These are phyloP conservation scores for Microplitis mediator DNA, from an alignment of 1,140 invertebrate genomes.

Conservation along the genomic window DNA sequence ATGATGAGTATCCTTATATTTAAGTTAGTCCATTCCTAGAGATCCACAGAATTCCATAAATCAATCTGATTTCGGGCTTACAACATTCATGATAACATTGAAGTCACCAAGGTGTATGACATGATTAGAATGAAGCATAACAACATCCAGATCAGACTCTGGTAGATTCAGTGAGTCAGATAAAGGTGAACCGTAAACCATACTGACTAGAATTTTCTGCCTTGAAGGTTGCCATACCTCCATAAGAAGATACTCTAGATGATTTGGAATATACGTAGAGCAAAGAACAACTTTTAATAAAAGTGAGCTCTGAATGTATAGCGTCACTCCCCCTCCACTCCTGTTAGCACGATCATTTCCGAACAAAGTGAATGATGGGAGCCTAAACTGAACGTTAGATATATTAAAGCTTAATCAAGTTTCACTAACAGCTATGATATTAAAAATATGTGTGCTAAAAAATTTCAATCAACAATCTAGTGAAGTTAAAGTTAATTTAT, in stretches of 20 bases:
- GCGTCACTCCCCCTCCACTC: no score
- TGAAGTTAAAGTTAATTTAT: no score
- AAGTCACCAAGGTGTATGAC: not conserved
- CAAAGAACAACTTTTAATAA: no score
- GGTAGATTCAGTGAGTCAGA: not conserved
- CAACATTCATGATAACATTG: not conserved
- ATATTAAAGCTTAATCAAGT: no score
- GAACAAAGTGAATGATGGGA: no score
- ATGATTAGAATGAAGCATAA: not conserved
- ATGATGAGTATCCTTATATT: conserved; percentile 13
- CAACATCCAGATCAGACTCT: not conserved
- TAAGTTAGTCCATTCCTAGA: not conserved
- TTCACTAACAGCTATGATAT: no score
- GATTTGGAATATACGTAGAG: no score
- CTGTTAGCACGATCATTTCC: no score
- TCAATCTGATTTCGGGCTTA: not conserved
- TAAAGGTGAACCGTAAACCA: conserved; percentile 14
- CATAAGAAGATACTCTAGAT: not conserved
- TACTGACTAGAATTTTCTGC: conserved; percentile 4
- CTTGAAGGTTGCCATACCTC: not conserved
- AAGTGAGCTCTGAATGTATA: no score
- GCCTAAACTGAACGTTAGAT: no score
- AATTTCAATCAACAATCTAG: no score
- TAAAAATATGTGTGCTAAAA: no score
- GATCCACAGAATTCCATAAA: not conserved